Base-by-base conservation (phyloP, 1,140 invertebrate species). In the Phocides pigmalion region DNA sequence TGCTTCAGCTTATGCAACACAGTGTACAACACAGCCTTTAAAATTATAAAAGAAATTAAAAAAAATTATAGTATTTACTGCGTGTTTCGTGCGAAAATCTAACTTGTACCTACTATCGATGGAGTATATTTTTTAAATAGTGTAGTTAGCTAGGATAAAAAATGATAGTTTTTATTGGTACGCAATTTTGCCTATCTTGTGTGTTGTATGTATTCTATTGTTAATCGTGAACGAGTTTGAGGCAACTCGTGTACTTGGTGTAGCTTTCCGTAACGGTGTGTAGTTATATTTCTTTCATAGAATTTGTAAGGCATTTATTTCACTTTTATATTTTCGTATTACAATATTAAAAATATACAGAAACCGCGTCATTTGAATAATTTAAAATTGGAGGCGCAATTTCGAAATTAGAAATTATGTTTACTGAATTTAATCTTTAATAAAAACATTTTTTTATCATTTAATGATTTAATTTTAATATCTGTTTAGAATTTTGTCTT, bases 61-160 rank as follows among this genome's bases (percentile, higher is more conserved):
- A 37, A 51, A 66, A 77, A 62, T 71, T 63, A 76, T 71, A 74
- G 66, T 74, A 76, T 70, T 64, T 74, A 64, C 70, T 77, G 70
- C 53, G 65, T 76, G 82, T 77, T 63, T 81, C 70, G 74, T 82
- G 69, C 82, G 74, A 62, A 70, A 83, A 79, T 84, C 72, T 64
- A 77, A 68, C 70, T 72, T 73, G 59, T 76, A 72, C 32, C 32
- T 35, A 35, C 71, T 76, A 68, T 69, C 70, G 70, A 86, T 81
- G 79, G 63, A 84, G 66, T 84, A 84, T 87, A 86, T 88, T 88
- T 88, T 89, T 88, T 72, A 85, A 81, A 75, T 77, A 76, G 70
- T 71, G 74, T 86, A 86, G 77, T 69, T 82, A 86, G 77, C 71
- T 82, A 84, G 74, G 72, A 56, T 76, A 82, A 79, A 69, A 79